Evolutionary conservation across 2,797 vertebrate species (phyloP).

Genomic region (Myripristis jacobus): DNA sequence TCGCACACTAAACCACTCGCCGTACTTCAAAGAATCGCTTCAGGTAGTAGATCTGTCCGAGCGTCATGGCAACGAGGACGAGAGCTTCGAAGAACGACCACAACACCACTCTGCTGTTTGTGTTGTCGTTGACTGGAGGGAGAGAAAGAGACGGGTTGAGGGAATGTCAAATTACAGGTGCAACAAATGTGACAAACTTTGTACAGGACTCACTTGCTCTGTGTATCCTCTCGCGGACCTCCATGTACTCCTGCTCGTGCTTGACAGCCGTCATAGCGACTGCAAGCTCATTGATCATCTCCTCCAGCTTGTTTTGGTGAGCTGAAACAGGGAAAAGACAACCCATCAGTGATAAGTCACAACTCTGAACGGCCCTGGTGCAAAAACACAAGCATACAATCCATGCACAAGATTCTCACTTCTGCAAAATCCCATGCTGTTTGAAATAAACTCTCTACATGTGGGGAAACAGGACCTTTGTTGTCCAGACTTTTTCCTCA

Average conservation of each 20-base stretch:
- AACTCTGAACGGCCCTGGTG: fast-evolving
- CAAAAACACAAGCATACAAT: slow-evolving; percentile 50
- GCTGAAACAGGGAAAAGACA: slow-evolving; percentile 77
- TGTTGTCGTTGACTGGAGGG: slow-evolving; percentile 97
- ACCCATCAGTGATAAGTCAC: not conserved
- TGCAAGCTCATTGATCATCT: slow-evolving; percentile 98
- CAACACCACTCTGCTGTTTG: slow-evolving; percentile 99
- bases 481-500: slow-evolving; percentile 1
- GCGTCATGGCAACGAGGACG: slow-evolving; percentile 98
- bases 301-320: slow-evolving; percentile 99
- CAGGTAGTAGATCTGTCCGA: slow-evolving; percentile 99
- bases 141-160: not conserved
- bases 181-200: not conserved
- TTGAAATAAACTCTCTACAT: not conserved
- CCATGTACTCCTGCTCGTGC: slow-evolving; percentile 99
- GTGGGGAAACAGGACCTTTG: slow-evolving; percentile 10
- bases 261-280: slow-evolving; percentile 99
- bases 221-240: slow-evolving; percentile 99
- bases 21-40: slow-evolving; percentile 99
- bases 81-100: slow-evolving; percentile 99
- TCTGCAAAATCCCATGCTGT: not conserved
- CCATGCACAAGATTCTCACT: slow-evolving; percentile 36
- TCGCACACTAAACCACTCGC: slow-evolving; percentile 91
- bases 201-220: slow-evolving; percentile 96
- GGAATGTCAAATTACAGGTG: not conserved